A percentile compares a stretch with the other conserved stretches of the same genome.
These are phyloP conservation scores for Kryptolebias marmoratus DNA, from an alignment of 2,113 vertebrate genomes.

Conservation along the genomic window DNA sequence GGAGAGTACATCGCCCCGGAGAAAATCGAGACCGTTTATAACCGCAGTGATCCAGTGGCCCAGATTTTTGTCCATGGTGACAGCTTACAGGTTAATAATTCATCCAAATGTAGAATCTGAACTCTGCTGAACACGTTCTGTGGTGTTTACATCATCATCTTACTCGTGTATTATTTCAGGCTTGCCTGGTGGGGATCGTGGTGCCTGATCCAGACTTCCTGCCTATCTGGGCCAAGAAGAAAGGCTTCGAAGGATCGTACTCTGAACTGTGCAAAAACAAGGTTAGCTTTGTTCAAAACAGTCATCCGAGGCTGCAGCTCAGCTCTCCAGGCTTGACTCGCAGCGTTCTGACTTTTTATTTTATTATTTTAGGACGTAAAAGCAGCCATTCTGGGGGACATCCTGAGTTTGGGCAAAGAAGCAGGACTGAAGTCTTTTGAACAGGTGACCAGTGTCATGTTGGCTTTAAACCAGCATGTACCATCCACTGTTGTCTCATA, in stretches of 20 bases:
- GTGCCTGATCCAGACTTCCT: constrained; percentile 90
- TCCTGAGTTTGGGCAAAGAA: constrained; percentile 88
- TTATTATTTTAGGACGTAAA: constrained; percentile 84
- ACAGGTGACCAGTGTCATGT: constrained; percentile 83
- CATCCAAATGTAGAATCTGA: not conserved
- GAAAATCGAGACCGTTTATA: constrained; percentile 94
- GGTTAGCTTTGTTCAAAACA: constrained; percentile 70
- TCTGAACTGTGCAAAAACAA: constrained; percentile 88
- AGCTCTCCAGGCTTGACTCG: not conserved
- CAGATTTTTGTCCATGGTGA: constrained; percentile 96
- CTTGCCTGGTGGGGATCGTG: constrained; percentile 90
- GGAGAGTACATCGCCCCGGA: constrained; percentile 98
- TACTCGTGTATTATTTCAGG: constrained; percentile 71
- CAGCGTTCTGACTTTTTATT: not conserved
- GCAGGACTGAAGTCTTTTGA: constrained; percentile 95
- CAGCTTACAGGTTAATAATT: constrained; percentile 87
- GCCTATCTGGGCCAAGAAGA: constrained; percentile 86
- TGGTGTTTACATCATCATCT: not conserved
- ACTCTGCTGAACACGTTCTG: not conserved
- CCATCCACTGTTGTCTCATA: too few species aligned
- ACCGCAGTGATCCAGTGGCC: constrained; percentile 87
- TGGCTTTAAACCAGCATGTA: not conserved
- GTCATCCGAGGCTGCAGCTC: not conserved
- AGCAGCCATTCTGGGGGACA: constrained; percentile 87
- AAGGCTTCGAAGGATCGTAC: constrained; percentile 85